Evolutionary conservation across 1,140 invertebrate genomes (phyloP).

Genomic region (Lepidurus arcticus): DNA sequence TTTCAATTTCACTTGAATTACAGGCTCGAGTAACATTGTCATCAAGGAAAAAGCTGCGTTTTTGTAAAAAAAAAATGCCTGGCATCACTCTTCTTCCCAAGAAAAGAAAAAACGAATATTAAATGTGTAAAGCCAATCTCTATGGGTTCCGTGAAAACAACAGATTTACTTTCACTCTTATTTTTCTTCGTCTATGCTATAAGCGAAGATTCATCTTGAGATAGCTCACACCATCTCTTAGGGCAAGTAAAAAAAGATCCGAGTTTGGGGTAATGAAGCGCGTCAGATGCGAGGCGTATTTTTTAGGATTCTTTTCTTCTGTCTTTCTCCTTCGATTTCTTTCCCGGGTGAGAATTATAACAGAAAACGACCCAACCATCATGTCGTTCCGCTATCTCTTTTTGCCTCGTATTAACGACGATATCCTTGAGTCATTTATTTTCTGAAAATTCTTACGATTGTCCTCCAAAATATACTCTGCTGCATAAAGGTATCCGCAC

Average conservation of each 20-base stretch:
- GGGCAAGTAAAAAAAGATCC: neutral
- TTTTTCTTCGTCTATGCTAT: neutral
- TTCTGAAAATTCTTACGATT: too few relatives aligned
- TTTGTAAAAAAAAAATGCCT: too few relatives aligned
- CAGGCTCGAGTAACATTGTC: neutral
- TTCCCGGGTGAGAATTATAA: neutral
- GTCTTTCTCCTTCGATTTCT: neutral
- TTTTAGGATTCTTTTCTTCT: neutral
- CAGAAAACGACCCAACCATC: neutral
- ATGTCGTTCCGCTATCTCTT: neutral
- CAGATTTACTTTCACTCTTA: neutral
- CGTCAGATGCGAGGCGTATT: conserved; percentile 7
- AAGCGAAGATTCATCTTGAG: neutral
- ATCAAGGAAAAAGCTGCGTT: neutral
- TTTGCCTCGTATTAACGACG: neutral
- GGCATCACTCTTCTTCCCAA: neutral
- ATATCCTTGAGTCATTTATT: neutral
- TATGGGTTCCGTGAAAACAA: neutral
- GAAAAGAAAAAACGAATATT: neutral
- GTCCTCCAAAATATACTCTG: too few relatives aligned
- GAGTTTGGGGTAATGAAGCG: conserved; percentile 13
- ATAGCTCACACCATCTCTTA: neutral
- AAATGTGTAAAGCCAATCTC: neutral
- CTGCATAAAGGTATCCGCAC: too few relatives aligned
- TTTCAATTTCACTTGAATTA: neutral